Evolutionary conservation across 1,140 invertebrate genomes (phyloP), one percentile per base, ranked within the genome.

Genomic region (Caenorhabditis briggsae): DNA sequence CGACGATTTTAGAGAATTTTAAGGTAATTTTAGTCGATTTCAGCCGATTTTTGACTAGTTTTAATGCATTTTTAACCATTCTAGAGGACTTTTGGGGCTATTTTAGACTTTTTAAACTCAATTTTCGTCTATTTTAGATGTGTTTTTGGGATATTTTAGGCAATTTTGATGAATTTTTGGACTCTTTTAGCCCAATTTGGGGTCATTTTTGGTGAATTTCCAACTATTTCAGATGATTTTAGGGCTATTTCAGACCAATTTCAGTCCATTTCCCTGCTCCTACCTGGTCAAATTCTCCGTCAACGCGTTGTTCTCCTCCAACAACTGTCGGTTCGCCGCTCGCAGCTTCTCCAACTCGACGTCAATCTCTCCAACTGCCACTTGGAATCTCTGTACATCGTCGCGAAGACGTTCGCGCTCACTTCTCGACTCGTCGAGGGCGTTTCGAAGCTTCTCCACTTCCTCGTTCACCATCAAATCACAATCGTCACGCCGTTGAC

Each of bases 381-480:
- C 82, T 16, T 83, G 82, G 83, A 87, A 87, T 25, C 64, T 48
- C 61, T 84, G 84, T 11, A 87, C 83, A 59, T 87, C 86, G 0
- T 14, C 41, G 55, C 82, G 53, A 25, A 87, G 53, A 18, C 23
- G 20, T 41, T 70, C 61, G 2, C 82, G 41, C 8, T 87, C 86
- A 9, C 12, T 14, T 58, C 50, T 65, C 8, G 86, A 83, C 12
- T 46, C 23, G 7, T 87, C 86, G 6, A 87, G 25, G 5, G 86
- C 82, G 46, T 46, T 5, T n/a, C 64, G 16, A 65, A 87, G 33
- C 55, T 82, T 84, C 16, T 87, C 64, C 41, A 87, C 55, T 23
- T 87, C 86, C 9, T 87, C 83, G 6, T 70, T 33, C 6, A 87
- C 41, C 56, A 46, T 20, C 9, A 23, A 14, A 70, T 87, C 82